Base-by-base conservation (phyloP, 2,888 invertebrate genomes). In the Folsomia candida region DNA sequence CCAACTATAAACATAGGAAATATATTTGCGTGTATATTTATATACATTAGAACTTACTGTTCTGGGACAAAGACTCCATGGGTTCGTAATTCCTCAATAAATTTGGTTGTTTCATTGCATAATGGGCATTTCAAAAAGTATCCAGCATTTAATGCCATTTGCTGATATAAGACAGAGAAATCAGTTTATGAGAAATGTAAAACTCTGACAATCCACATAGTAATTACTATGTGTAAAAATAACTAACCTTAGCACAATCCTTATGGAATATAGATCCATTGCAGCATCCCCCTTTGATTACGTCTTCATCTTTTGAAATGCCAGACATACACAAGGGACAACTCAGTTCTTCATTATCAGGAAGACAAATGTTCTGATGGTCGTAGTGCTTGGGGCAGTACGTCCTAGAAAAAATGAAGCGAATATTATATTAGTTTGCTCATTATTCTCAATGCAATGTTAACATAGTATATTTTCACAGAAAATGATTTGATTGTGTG, bases 41-140 rank as follows among this genome's bases (percentile, higher is more conserved):
- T n/a, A n/a, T n/a, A n/a, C n/a, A n/a, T n/a, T n/a, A 59, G 29
- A 71, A 84, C 86, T 86, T 81, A 92, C 91, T 90, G 87, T 80
- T 92, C 89, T 0, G 93, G 93, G 58, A 94, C 88, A 73, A 89
- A 91, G 74, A 93, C 90, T 1, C 94, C 93, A 81, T 87, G 87
- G 0, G 84, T 81, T 22, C 88, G 81, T 81, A 89, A 88, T 0
- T 88, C 87, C 0, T 85, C 81, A 70, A 87, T 86, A 83, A 92
- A 92, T 2, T 82, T 82, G 0, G 87, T 85, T 63, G 87, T 87
- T 81, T 91, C 88, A 79, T 93, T 93, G 80, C 91, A 94, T 0
- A 92, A 83, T 0, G 94, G 93, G 81, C 94, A 94, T 81, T 91
- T 93, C 76, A 93, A 88, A 81, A 90, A 93, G 80, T 93, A 91